These are phyloP conservation scores for Megatriorchis doriae DNA, from an alignment of 2,113 vertebrate species.

Conservation along the genomic window DNA sequence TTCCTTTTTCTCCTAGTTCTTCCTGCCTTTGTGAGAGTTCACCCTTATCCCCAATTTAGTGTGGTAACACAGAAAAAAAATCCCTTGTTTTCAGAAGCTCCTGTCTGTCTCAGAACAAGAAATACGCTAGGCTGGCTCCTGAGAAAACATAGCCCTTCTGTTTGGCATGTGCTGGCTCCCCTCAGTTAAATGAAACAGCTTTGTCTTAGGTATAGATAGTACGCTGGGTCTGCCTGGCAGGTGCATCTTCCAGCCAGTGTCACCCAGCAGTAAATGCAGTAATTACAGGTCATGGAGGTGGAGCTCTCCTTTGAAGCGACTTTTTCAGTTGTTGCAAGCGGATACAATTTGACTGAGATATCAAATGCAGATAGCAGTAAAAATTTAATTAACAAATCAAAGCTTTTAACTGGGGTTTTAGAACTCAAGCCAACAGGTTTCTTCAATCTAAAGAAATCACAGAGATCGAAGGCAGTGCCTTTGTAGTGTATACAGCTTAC, in stretches of 20 bases:
- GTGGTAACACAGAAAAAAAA: not conserved
- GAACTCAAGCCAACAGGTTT: conserved; percentile 75
- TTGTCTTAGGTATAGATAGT: conserved; percentile 43
- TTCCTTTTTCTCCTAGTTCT: not conserved
- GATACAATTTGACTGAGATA: conserved; percentile 76
- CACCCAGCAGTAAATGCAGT: conserved; percentile 66
- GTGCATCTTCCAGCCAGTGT: conserved; percentile 62
- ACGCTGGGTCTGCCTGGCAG: conserved; percentile 14
- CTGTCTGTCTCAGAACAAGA: not conserved
- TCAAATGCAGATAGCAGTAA: conserved; percentile 76
- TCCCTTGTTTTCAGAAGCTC: not conserved
- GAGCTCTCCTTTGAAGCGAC: conserved; percentile 73
- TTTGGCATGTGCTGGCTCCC: not conserved
- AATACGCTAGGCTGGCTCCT: not conserved
- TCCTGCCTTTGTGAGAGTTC: not conserved
- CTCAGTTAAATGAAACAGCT: not conserved
- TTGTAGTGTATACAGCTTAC: conserved; percentile 41
- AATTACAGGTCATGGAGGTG: conserved; percentile 69
- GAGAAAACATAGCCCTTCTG: conserved; percentile 23
- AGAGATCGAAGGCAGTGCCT: conserved; percentile 43
- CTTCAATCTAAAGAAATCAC: conserved; percentile 66
- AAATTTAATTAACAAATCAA: conserved; percentile 81
- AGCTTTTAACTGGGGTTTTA: conserved; percentile 73
- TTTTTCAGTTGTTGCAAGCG: conserved; percentile 59
- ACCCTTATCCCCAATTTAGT: not conserved